Percentiles rank a stretch among this genome's conserved stretches.
Evolutionary conservation across 2,113 vertebrate genomes (phyloP).

Genomic region (Odobenus rosmarus): DNA sequence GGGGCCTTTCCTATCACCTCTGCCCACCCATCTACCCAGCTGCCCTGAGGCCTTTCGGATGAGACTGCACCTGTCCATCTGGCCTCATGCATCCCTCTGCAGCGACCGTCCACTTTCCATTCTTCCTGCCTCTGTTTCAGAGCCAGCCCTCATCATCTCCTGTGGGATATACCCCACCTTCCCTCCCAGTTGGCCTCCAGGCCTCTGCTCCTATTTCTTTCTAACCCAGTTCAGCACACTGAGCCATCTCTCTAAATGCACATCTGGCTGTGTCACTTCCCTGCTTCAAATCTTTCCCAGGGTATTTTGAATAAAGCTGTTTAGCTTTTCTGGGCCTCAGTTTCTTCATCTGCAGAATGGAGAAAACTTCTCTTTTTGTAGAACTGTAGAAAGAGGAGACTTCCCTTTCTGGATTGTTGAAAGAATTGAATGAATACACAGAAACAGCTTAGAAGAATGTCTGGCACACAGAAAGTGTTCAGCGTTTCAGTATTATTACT

Average conservation of each 20-base stretch:
- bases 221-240: not conserved
- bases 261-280: not conserved
- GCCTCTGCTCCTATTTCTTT: not conserved
- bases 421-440: not conserved
- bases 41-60: not conserved
- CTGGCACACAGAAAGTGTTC: not conserved
- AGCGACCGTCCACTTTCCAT: not conserved
- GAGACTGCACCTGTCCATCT: not conserved
- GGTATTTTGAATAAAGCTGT: not conserved
- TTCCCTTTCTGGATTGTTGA: not conserved
- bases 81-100: not conserved
- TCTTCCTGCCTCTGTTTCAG: not conserved
- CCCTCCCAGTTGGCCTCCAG: not conserved
- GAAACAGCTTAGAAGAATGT: not conserved
- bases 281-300: not conserved
- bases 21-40: not conserved
- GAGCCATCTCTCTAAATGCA: not conserved
- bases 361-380: not conserved
- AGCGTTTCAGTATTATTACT: not conserved
- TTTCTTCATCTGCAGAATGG: constrained; percentile 1
- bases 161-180: not conserved
- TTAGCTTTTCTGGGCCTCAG: constrained; percentile 16
- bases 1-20: not conserved
- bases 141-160: not conserved
- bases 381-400: not conserved